phyloP scores from a whole-genome alignment of 2,797 vertebrate species.

The Sebastes itinus region DNA sequence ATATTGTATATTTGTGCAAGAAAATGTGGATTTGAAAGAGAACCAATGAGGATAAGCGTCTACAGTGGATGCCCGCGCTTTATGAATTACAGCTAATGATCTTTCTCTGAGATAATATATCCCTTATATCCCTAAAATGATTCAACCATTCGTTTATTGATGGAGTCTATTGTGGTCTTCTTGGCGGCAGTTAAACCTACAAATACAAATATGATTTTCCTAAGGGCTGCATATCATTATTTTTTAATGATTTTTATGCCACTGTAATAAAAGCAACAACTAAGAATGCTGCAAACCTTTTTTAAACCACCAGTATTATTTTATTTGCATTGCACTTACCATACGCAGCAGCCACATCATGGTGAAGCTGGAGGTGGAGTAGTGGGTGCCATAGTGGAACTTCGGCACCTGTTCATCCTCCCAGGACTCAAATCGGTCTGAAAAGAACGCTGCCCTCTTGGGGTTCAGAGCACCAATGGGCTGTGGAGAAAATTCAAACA shows the following conservation, averaged over 20 bases:
- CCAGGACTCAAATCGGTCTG: slow-evolving; percentile 94
- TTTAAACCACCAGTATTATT: too few species aligned
- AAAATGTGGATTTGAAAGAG: not conserved
- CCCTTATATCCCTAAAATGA: not conserved
- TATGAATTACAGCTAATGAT: not conserved
- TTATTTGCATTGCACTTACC: slow-evolving; percentile 81
- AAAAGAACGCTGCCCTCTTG: slow-evolving; percentile 95
- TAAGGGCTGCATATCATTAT: too few species aligned
- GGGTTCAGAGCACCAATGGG: slow-evolving; percentile 97
- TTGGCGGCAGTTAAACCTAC: not conserved
- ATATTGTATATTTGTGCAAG: not conserved
- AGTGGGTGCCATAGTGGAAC: slow-evolving; percentile 98
- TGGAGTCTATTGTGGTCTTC: not conserved
- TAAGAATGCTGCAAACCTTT: not conserved
- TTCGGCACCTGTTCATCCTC: slow-evolving; percentile 98
- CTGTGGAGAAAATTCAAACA: slow-evolving; percentile 71
- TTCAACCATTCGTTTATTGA: not conserved
- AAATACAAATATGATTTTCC: not conserved
- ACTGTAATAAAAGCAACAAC: not conserved
- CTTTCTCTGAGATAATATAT: not conserved
- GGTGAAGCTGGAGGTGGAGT: slow-evolving; percentile 96
- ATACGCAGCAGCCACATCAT: slow-evolving; percentile 95
- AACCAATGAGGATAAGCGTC: not conserved
- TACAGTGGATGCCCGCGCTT: not conserved
- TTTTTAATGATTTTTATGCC: not conserved